Evolutionary conservation across 1,140 invertebrate genomes (phyloP).

Genomic region (Alviniconcha marisindica): DNA sequence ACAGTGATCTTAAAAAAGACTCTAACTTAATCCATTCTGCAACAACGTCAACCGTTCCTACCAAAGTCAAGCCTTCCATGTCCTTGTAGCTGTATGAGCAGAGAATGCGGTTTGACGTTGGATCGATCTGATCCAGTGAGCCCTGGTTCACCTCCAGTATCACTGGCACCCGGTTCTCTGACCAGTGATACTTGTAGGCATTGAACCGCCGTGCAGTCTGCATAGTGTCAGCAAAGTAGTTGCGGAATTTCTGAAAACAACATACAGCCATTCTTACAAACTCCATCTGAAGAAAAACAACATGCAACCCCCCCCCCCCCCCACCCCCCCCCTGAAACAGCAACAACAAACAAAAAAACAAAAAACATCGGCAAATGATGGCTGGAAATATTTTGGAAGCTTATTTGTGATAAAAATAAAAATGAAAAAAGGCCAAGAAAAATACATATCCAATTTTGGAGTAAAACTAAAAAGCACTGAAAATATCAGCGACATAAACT

Average conservation of each 20-base stretch:
- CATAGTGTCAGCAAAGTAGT: constrained; percentile 71
- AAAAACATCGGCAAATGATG: no score
- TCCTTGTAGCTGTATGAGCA: constrained; percentile 94
- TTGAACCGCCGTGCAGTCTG: constrained; percentile 85
- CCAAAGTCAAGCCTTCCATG: constrained; percentile 87
- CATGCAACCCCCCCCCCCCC: not conserved
- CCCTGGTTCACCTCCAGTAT: constrained; percentile 92
- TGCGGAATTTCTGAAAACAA: constrained; percentile 71
- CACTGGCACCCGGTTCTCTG: constrained; percentile 90
- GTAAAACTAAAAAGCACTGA: no score
- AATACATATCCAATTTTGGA: no score
- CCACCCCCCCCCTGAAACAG: no score
- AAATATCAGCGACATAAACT: no score
- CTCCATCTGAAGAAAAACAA: not conserved
- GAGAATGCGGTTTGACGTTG: constrained; percentile 83
- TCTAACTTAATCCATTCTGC: no score
- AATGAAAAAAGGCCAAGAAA: no score
- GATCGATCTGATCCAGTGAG: constrained; percentile 93
- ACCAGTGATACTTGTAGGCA: constrained; percentile 97
- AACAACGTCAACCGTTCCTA: constrained; percentile 64
- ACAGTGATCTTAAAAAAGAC: no score
- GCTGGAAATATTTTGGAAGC: no score
- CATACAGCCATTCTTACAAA: not conserved
- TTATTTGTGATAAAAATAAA: no score
- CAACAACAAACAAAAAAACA: no score